A percentile compares a stretch with the other conserved stretches of the same genome.
These are phyloP conservation scores for Melangyna quadrimaculata DNA, from an alignment of 2,888 invertebrate genomes.

Conservation along the genomic window DNA sequence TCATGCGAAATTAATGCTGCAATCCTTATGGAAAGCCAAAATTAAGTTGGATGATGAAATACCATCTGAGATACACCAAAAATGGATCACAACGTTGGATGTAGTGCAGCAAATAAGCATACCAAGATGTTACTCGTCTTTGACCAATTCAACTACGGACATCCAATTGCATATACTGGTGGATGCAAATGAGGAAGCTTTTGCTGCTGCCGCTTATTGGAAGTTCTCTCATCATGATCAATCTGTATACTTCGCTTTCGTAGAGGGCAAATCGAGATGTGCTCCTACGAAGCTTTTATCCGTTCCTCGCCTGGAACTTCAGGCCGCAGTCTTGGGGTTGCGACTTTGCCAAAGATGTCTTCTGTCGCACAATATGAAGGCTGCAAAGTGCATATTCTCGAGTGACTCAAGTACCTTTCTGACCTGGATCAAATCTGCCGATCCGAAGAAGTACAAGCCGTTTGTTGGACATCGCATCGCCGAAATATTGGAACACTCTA, in stretches of 20 bases:
- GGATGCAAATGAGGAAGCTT: background rate
- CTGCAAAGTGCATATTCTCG: background rate
- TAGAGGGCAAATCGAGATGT: constrained; percentile 13
- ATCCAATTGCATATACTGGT: too few relatives aligned
- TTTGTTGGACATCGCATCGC: constrained; percentile 31
- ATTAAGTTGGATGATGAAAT: too few relatives aligned
- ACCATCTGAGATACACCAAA: too few relatives aligned
- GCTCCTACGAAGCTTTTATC: constrained; percentile 16
- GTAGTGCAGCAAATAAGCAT: background rate
- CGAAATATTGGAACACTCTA: constrained; percentile 14
- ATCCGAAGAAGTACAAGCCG: constrained; percentile 20
- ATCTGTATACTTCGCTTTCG: background rate
- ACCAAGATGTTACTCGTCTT: background rate
- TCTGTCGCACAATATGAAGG: background rate
- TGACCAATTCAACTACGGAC: background rate
- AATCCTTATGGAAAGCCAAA: too few relatives aligned
- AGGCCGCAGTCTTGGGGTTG: constrained; percentile 10
- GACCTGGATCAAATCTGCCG: background rate
- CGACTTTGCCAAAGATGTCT: background rate
- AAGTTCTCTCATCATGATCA: background rate
- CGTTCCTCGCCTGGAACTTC: constrained; percentile 30
- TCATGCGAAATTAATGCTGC: background rate
- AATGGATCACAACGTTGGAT: background rate
- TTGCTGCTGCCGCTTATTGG: constrained; percentile 16
- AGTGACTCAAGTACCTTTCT: constrained; percentile 21